Percentiles rank a stretch among this genome's conserved stretches.
Conservation (phyloP, 2,113 vertebrate species). For the Microtus richardsoni region DNA sequence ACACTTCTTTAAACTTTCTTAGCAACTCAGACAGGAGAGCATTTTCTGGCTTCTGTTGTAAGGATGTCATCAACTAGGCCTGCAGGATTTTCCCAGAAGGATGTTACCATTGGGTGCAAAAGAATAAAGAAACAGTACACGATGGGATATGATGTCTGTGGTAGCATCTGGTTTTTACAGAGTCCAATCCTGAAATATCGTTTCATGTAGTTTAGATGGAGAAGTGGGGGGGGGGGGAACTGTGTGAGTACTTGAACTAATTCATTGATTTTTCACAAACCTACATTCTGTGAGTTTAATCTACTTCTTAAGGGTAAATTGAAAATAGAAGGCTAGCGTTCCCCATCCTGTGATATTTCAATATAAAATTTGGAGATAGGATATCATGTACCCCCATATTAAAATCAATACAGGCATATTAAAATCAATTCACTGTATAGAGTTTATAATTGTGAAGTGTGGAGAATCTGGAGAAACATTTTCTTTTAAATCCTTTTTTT, state of each 20-base stretch:
- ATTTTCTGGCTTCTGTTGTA: not conserved
- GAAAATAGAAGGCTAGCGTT: not conserved
- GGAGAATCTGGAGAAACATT: not conserved
- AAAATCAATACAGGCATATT: not conserved
- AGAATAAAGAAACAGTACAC: not conserved
- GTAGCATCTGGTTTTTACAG: not conserved
- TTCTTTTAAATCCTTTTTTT: not conserved
- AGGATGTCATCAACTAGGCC: not conserved
- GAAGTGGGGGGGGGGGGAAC: not conserved
- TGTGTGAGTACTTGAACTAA: not conserved
- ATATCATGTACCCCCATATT: not conserved
- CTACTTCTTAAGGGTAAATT: not conserved
- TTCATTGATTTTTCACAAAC: not conserved
- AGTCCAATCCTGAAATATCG: not conserved
- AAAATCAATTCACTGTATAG: not conserved
- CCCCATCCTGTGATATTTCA: not conserved
- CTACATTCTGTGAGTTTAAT: not conserved
- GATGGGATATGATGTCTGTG: not conserved
- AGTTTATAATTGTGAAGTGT: not conserved
- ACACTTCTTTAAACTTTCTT: not conserved
- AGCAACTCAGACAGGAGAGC: not conserved
- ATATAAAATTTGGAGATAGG: not conserved
- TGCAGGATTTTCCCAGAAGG: constrained; percentile 6
- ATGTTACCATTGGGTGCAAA: not conserved
- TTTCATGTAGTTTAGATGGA: not conserved